Evolutionary conservation across 2,888 invertebrate genomes (phyloP), one percentile per base, ranked within the genome.

Genomic region (Leptinotarsa tumamoca): DNA sequence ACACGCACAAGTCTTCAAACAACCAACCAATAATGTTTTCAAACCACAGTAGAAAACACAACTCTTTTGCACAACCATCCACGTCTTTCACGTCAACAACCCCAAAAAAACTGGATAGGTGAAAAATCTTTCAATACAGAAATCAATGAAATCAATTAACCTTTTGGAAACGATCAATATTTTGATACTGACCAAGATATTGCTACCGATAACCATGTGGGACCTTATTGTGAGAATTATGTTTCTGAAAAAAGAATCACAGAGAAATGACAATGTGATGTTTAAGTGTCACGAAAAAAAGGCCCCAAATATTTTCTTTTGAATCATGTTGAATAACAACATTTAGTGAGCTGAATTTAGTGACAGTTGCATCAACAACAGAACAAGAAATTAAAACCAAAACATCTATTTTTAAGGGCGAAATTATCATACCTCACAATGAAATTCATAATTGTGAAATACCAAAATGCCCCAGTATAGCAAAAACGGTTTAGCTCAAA

Each of bases 391-490:
- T 80, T 27, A 68, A 79, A 73, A 58, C 77, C 54, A 68, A 54
- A 68, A 73, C 75, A 7, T 67, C 73, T 43, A 66, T 77, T 15
- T 67, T 66, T 49, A 73, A 76, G 15, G 76, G 76, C 5, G 77
- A 79, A 74, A 73, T 77, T 23, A 79, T 80, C n/a, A 78, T 76
- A 54, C 80, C 79, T 1, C 58, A 72, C 23, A 58, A 74, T 52
- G 70, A 79, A 73, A 61, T 73, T 68, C 51, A 72, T 63, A 73
- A 77, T 69, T 78, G 71, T 21, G 78, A 76, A 67, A 79, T 76
- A 51, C 77, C 75, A 4, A 71, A 78, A 71, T 54, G 71, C 67
- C 27, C 74, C 18, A 68, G 15, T 5, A 78, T 71, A 27, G 49
- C 43, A 73, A 75, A 75, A 33, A 33, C 1, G 5, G 27, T 33